Percentiles rank a stretch among this genome's conserved stretches.
phyloP scores from a whole-genome alignment of 2,888 invertebrate species.

The Eupithecia pulchellata region DNA sequence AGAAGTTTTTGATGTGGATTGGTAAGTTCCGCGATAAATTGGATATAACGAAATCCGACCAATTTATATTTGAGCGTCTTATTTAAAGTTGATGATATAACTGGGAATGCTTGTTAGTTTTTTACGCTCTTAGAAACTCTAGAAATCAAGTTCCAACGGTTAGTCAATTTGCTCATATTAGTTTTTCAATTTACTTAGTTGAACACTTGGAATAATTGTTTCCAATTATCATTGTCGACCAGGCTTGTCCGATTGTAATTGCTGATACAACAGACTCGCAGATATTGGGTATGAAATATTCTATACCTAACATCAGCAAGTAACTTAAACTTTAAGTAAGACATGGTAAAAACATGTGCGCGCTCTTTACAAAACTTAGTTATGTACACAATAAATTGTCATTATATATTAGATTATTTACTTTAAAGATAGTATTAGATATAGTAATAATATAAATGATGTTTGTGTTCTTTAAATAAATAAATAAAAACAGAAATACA shows the following conservation, averaged over 20 bases:
- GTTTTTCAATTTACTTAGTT: neutral
- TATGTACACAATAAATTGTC: no score
- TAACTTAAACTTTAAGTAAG: neutral
- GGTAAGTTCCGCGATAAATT: neutral
- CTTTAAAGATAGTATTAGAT: no score
- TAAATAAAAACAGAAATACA: neutral
- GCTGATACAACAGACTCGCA: neutral
- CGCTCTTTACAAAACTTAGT: no score
- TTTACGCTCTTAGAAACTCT: neutral
- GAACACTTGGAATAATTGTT: conserved; percentile 14
- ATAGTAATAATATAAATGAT: no score
- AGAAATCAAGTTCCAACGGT: neutral
- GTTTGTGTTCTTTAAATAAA: no score
- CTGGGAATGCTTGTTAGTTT: neutral
- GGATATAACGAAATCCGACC: neutral
- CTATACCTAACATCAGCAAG: no score
- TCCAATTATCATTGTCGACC: neutral
- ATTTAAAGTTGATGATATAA: neutral
- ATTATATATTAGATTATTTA: no score
- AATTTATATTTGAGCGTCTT: no score
- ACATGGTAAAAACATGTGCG: neutral
- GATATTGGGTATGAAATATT: neutral
- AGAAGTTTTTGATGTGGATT: no score
- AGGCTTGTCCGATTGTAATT: conserved; percentile 10
- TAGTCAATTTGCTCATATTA: conserved; percentile 2